phyloP scores from a whole-genome alignment of 2,888 invertebrate species.

The Trachelus tabidus region DNA sequence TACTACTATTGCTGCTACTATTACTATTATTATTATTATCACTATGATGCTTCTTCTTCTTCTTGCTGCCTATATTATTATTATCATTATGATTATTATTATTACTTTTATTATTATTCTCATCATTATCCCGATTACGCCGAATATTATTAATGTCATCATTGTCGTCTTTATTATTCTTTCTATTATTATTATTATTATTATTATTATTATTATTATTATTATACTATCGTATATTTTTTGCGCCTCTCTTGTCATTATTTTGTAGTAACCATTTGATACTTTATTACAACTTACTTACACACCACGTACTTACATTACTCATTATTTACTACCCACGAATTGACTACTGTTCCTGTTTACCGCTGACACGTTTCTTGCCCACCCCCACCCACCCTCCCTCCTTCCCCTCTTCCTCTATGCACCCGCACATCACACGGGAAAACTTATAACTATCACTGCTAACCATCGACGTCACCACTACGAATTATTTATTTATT shows the following conservation, averaged over 20 bases:
- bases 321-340: constrained; percentile 12
- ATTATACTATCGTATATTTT: constrained; percentile 36
- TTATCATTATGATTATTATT: not conserved
- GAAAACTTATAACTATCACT: constrained; percentile 7
- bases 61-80: not conserved
- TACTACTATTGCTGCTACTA: constrained; percentile 32
- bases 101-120: not conserved
- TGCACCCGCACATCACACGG: not conserved
- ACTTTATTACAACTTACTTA: constrained; percentile 31
- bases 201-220: constrained; percentile 31
- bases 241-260: constrained; percentile 48
- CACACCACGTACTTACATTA: constrained; percentile 29
- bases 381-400: not conserved
- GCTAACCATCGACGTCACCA: constrained; percentile 35
- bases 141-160: constrained; percentile 1
- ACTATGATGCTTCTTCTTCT: constrained; percentile 34
- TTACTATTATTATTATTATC: constrained; percentile 45
- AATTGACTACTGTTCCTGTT: not conserved
- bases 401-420: no score
- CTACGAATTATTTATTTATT: constrained; percentile 63
- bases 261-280: constrained; percentile 36
- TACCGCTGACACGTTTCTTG: not conserved
- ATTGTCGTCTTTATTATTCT: constrained; percentile 17
- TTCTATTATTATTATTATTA: constrained; percentile 28
- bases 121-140: not conserved